Conservation (phyloP, 2,888 invertebrate genomes). For the Pseudococcus viburni region DNA sequence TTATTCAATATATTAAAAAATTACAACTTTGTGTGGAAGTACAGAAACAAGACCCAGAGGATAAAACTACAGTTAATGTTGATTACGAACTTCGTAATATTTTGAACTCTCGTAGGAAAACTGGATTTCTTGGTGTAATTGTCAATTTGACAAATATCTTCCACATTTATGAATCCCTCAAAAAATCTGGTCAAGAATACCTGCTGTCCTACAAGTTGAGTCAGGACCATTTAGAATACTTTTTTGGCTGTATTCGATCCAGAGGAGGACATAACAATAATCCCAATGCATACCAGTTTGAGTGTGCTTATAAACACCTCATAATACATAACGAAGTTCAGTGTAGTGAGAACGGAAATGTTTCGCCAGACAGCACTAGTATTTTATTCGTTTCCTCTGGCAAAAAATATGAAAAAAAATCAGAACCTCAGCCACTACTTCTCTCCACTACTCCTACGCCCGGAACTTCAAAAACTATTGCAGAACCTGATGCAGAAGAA, state of each 20-base stretch:
- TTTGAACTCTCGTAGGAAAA: neutral
- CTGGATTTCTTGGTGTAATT: neutral
- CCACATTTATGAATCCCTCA: neutral
- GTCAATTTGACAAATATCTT: neutral
- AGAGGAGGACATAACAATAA: slow-evolving; percentile 13
- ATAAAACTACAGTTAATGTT: too few relatives aligned
- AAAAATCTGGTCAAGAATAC: neutral
- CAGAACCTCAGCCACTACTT: too few relatives aligned
- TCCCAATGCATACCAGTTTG: slow-evolving; percentile 22
- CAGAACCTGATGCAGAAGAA: too few relatives aligned
- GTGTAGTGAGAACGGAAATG: too few relatives aligned
- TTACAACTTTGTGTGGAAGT: too few relatives aligned
- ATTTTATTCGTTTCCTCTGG: too few relatives aligned
- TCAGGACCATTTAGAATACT: slow-evolving; percentile 36
- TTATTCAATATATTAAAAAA: neutral
- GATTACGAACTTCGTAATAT: too few relatives aligned
- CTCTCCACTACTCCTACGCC: too few relatives aligned
- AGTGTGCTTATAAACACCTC: slow-evolving; percentile 31
- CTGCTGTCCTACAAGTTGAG: slow-evolving; percentile 52
- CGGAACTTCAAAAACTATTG: too few relatives aligned
- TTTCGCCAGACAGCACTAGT: too few relatives aligned
- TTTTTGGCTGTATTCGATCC: slow-evolving; percentile 14
- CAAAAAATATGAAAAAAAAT: too few relatives aligned
- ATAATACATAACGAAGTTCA: neutral
- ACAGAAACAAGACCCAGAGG: too few relatives aligned